Evolutionary conservation across 1,140 invertebrate genomes (phyloP), one percentile per base, ranked within the genome.

Genomic region (Chrysomallon squamiferum): DNA sequence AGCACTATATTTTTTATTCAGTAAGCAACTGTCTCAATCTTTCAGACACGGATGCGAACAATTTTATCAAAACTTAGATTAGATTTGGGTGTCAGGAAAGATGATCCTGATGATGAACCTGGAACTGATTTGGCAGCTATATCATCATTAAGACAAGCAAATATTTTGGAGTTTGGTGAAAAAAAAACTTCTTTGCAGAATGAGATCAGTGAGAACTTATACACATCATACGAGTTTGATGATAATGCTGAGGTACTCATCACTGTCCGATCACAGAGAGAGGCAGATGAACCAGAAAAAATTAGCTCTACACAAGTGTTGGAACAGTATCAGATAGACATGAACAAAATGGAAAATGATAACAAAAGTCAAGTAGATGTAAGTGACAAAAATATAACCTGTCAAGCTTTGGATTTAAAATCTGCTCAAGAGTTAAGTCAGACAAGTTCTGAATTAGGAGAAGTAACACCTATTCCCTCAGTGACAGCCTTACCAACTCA

Each of bases 41-140:
- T 71, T 25, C 66, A 79, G 77, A 63, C 65, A 27, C 66, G 68
- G 49, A 78, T 80, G 77, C 61, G 77, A 15, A 70, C 69, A 3
- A 65, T 80, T 52, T 47, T 80, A 27, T 71, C 66, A 25, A 66
- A 76, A 30, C 68, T 80, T 4, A 32, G 78, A 0, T 59, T 59
- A 27, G 78, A 80, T 35, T 57, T 80, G 49, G 77, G 73, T 15
- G 77, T 80, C 49, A 59, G 63, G 20, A 45, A 71, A 32, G 66
- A 68, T 13, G 58, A 35, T 22, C 11, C 29, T 56, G 30, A 29
- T 57, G 57, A 57, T 30, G 41, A 61, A 20, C 25, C 54, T 27
- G 59, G 56, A 18, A 62, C 41, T 13, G 60, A 63, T 2, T 11
- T 63, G 35, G 27, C 54, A 27, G 25, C 32, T 41, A 54, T 61